Evolutionary conservation across 2,888 invertebrate species (phyloP).

Genomic region (Aromia moschata): DNA sequence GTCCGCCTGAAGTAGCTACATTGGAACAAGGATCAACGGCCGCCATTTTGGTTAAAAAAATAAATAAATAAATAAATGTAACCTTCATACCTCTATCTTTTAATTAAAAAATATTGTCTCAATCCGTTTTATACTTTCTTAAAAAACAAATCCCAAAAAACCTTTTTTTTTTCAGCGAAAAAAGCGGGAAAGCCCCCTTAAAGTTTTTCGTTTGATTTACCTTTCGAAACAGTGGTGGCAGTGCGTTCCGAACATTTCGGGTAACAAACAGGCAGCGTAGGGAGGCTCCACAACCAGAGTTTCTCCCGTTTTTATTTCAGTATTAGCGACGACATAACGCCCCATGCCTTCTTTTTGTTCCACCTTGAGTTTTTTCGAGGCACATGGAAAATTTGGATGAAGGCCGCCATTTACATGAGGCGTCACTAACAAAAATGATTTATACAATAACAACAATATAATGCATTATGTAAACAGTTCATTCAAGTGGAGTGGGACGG

Average conservation of each 20-base stretch:
- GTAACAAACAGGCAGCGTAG: constrained; percentile 76
- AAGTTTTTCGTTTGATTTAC: too few relatives aligned
- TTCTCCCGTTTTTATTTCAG: constrained; percentile 74
- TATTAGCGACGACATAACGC: constrained; percentile 74
- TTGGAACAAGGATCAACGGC: too few relatives aligned
- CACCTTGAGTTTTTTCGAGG: constrained; percentile 71
- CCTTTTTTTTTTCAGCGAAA: too few relatives aligned
- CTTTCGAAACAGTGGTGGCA: constrained; percentile 83
- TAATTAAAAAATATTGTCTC: too few relatives aligned
- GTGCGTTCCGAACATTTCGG: constrained; percentile 79
- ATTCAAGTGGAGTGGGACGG: not conserved
- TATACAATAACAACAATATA: not conserved
- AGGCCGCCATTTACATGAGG: constrained; percentile 29
- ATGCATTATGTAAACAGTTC: not conserved
- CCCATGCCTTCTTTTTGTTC: constrained; percentile 72
- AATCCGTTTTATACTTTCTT: too few relatives aligned
- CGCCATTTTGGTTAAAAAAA: too few relatives aligned
- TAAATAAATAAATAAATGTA: too few relatives aligned
- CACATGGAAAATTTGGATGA: constrained; percentile 62
- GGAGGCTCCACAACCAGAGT: constrained; percentile 77
- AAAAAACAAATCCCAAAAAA: too few relatives aligned
- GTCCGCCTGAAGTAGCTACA: too few relatives aligned
- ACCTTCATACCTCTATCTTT: too few relatives aligned
- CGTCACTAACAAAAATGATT: constrained; percentile 23
- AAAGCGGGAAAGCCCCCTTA: too few relatives aligned